A percentile compares a stretch with the other conserved stretches of the same genome.
Evolutionary conservation across 2,113 vertebrate genomes (phyloP).

Genomic region (Onychostruthus taczanowskii): DNA sequence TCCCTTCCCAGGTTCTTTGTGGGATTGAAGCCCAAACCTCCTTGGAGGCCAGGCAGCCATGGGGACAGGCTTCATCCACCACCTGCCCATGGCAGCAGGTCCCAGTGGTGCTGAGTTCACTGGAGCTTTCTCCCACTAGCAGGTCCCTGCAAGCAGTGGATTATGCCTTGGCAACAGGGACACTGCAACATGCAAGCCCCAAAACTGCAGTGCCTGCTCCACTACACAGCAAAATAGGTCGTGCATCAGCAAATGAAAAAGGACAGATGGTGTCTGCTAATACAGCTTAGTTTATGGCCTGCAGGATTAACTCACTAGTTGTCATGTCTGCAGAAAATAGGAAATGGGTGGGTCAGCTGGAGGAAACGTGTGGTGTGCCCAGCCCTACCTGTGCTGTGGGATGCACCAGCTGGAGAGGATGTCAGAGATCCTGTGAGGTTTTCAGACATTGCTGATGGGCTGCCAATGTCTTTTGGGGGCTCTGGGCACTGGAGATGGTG

Average conservation of each 20-base stretch:
- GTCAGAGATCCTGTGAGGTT: background rate
- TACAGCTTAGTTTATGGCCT: slow-evolving; percentile 56
- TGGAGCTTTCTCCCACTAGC: background rate
- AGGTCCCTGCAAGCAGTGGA: background rate
- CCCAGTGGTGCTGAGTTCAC: background rate
- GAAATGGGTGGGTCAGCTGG: slow-evolving; percentile 38
- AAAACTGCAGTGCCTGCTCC: slow-evolving; percentile 8
- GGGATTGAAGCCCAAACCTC: background rate
- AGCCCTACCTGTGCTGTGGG: slow-evolving; percentile 5
- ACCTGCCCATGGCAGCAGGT: background rate
- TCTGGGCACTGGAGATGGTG: background rate
- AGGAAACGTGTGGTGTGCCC: slow-evolving; percentile 16
- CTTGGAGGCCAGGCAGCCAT: background rate
- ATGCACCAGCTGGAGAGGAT: background rate
- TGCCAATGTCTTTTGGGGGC: background rate
- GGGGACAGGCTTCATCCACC: background rate
- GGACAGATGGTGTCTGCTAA: slow-evolving; percentile 70
- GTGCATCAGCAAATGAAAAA: slow-evolving; percentile 67
- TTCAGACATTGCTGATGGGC: background rate
- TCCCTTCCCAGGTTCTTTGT: background rate
- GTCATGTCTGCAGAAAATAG: slow-evolving; percentile 48
- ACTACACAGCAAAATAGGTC: slow-evolving; percentile 48
- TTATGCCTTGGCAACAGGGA: slow-evolving; percentile 1
- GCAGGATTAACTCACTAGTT: slow-evolving; percentile 53
- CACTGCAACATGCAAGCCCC: background rate